A percentile compares a stretch with the other conserved stretches of the same genome.
Evolutionary conservation across 2,888 invertebrate species (phyloP).

Genomic region (Lamproptera curius): DNA sequence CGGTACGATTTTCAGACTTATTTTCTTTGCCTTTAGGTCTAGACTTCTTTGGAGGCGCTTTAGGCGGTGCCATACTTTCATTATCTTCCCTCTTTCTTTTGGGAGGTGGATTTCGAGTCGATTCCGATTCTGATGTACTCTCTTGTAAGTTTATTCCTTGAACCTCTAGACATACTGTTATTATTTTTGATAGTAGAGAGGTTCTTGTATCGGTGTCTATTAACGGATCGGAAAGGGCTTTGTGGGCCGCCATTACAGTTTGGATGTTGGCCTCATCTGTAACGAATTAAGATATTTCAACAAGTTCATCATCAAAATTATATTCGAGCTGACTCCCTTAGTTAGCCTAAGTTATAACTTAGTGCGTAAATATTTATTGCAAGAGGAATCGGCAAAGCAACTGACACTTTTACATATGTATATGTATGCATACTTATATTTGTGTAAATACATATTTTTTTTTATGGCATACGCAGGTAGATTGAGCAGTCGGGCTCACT

Average conservation of each 20-base stretch:
- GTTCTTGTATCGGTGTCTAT: conserved; percentile 56
- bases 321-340: no score
- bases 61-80: conserved; percentile 62
- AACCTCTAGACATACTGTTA: conserved; percentile 52
- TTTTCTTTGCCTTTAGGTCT: conserved; percentile 42
- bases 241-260: conserved; percentile 46
- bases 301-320: no score
- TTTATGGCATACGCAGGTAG: no score
- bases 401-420: no score
- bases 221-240: conserved; percentile 47
- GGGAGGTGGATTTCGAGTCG: conserved; percentile 33
- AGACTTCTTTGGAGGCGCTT: conserved; percentile 48
- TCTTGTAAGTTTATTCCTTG: conserved; percentile 31
- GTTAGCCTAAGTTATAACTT: no score
- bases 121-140: conserved; percentile 37
- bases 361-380: no score
- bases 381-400: no score
- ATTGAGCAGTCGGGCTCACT: no score
- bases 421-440: no score
- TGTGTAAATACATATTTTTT: no score
- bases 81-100: conserved; percentile 28
- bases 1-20: conserved; percentile 2
- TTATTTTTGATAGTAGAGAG: conserved; percentile 47
- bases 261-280: conserved; percentile 58
- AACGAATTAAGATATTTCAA: no score